phyloP scores from a whole-genome alignment of 2,797 vertebrate species.

The Leuciscus waleckii region DNA sequence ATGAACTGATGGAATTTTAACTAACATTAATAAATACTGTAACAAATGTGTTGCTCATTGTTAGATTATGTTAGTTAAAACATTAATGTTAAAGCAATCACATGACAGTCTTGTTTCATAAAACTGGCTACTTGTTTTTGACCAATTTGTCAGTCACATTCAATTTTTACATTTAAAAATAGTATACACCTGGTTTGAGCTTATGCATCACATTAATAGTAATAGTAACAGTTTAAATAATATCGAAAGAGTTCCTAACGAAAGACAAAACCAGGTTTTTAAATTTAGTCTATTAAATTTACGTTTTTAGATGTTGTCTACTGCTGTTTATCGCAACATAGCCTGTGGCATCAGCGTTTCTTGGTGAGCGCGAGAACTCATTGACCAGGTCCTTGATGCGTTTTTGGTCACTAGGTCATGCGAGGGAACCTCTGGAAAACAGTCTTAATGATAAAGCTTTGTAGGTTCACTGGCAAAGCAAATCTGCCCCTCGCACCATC shows the following conservation, averaged over 20 bases:
- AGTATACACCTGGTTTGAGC: background rate
- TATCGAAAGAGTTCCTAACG: background rate
- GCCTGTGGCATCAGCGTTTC: background rate
- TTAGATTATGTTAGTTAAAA: no score
- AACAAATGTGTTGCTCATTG: no score
- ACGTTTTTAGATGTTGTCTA: background rate
- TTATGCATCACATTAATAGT: background rate
- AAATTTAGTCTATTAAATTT: background rate
- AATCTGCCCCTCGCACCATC: background rate
- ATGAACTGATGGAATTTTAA: no score
- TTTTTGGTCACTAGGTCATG: background rate
- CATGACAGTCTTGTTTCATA: background rate
- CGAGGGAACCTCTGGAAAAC: background rate
- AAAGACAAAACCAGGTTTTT: background rate
- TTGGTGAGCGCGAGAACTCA: conserved; percentile 4
- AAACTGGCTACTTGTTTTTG: background rate
- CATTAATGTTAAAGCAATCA: background rate
- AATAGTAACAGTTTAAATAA: background rate
- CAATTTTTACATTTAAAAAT: background rate
- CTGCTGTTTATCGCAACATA: background rate
- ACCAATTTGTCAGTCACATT: no score
- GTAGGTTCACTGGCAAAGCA: conserved; percentile 10
- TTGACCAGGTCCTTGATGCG: background rate
- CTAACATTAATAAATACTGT: no score
- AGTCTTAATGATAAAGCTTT: background rate